phyloP scores from a whole-genome alignment of 2,888 invertebrate species.

The Apamea monoglypha region DNA sequence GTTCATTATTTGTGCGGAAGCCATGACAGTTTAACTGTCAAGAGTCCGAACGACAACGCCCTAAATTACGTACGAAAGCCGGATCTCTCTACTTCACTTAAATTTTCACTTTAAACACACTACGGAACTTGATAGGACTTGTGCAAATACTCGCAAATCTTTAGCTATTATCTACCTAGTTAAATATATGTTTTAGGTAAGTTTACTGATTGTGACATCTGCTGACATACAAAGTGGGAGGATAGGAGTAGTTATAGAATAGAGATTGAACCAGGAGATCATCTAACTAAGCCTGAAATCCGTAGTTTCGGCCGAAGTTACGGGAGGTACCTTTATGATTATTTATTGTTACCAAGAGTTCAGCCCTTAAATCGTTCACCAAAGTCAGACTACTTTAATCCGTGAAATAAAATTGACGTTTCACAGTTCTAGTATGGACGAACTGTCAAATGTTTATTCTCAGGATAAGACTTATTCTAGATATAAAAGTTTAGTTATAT shows the following conservation, averaged over 20 bases:
- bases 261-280: background rate
- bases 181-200: background rate
- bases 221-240: background rate
- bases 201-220: background rate
- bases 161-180: background rate
- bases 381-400: no score
- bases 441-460: no score
- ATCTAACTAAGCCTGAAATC: no score
- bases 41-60: background rate
- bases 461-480: no score
- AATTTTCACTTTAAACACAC: slow-evolving; percentile 40
- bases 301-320: no score
- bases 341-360: no score
- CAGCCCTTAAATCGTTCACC: no score
- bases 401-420: no score
- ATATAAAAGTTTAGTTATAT: no score
- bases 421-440: no score
- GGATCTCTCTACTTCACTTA: slow-evolving; percentile 30
- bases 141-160: slow-evolving; percentile 9
- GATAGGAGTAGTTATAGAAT: no score
- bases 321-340: no score
- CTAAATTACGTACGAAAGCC: background rate
- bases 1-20: slow-evolving; percentile 29
- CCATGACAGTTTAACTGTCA: slow-evolving; percentile 11
- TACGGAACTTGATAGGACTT: background rate